Evolutionary conservation across 2,797 vertebrate species (phyloP), one percentile per base, ranked within the genome.

Genomic region (Smutsia temminckii): DNA sequence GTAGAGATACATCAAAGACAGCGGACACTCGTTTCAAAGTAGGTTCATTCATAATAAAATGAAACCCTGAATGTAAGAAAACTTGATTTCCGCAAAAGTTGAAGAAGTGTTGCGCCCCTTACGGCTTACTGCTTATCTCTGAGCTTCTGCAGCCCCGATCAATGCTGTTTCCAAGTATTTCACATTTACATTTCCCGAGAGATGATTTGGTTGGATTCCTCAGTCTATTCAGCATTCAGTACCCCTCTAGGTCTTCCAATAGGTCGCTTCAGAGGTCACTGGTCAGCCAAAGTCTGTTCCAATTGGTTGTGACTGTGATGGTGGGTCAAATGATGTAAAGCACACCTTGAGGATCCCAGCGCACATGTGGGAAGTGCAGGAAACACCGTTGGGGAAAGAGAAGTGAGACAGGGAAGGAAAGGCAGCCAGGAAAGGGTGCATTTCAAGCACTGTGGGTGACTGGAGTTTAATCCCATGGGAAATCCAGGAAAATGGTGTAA

Each of bases 91-190:
- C 4, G 17, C 21, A 72, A 61, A n/a, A 68, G 17, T 69, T 69
- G 34, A 66, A 75, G 53, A 46, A 11, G 1, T 20, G 89, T 57
- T 53, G n/a, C 27, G 17, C 42, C 17, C 81, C 53, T 77, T 53
- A 21, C 46, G 2, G 46, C 27, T 63, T 59, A 13, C 17, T 20
- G 21, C 12, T 81, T 23, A 40, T 77, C 13, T 93, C 37, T 92
- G 34, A 89, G 18, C 84, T 84, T 96, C 77, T 93, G 51, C 18
- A 71, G n/a, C 40, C 66, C 8, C 8, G 18, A 91, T 59, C n/a
- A 89, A 55, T 69, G 77, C 42, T 64, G 14, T 85, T 89, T 83
- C 63, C 61, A 91, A 71, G n/a, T 42, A 72, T 74, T 93, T 71
- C 78, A 89, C 42, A 40, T 34, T 74, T 85, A 75, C 72, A 86